These are phyloP conservation scores for Trachurus trachurus DNA, from an alignment of 2,797 vertebrate genomes.

Conservation along the genomic window DNA sequence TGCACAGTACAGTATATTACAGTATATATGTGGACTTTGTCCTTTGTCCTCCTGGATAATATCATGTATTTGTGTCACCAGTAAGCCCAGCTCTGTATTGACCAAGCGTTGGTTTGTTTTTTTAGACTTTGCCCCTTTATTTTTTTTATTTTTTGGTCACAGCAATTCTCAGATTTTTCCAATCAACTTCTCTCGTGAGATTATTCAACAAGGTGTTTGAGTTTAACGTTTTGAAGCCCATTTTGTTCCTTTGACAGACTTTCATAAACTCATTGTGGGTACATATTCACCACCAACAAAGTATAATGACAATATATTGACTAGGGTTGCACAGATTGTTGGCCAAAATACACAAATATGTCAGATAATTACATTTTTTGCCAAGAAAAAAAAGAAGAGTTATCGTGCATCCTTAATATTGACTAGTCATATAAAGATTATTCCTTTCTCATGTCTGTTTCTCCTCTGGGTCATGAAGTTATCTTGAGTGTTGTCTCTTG, in stretches of 20 bases:
- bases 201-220: background rate
- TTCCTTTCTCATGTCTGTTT: background rate
- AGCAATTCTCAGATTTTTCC: background rate
- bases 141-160: no score
- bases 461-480: background rate
- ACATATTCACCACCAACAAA: background rate
- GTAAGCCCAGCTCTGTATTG: no score
- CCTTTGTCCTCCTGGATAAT: no score
- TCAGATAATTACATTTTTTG: no score
- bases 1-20: background rate
- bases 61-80: no score
- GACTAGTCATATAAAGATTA: background rate
- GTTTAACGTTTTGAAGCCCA: background rate
- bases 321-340: no score
- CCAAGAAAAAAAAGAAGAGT: no score
- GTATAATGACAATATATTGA: conserved; percentile 12
- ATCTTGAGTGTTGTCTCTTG: background rate
- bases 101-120: no score
- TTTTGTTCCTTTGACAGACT: background rate
- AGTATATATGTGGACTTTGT: no score
- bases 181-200: background rate
- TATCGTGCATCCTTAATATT: background rate
- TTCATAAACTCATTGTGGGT: background rate
- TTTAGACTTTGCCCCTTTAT: no score
- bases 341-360: no score